Base-by-base conservation (phyloP, 2,113 vertebrate species). In the Spermophilus dauricus region DNA sequence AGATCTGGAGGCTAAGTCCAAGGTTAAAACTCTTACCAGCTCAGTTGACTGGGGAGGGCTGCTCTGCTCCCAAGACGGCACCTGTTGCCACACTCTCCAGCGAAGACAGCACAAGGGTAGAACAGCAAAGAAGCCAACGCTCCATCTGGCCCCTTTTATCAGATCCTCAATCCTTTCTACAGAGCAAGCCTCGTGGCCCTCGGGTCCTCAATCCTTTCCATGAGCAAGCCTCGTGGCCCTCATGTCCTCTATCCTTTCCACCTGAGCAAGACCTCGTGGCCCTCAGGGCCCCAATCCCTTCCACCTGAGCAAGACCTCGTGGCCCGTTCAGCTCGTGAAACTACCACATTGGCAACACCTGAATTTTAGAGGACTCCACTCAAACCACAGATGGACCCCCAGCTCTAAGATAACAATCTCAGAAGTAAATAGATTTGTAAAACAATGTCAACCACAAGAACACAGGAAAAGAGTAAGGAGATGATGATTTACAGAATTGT, bases 81-180 rank as follows among this genome's bases (percentile, higher is more conserved):
- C 32, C 58, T 58, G 8, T 0, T 32, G 24, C 12, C 24, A 24
- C 1, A 11, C 0, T 13, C 0, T 9, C n/a, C n/a, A 13, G 3
- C 56, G 5, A 56, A 20, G n/a, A 7, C 17, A 3, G 3, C 48
- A 1, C 2, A 18, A 7, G 6, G 65, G 30, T 16, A 7, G 39
- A 51, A 70, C 8, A 14, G n/a, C 48, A 70, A 20, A 11, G 12
- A 69, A 10, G 48, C 28, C 0, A 53, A 1, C 0, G 34, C 45
- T 2, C 3, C 30, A 10, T 8, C 45, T 16, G 73, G 53, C 45
- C n/a, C 65, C 28, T 82, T 26, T 73, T 45, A 22, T 53, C 51
- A 30, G 8, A 70, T 1, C 30, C 82, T 61, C 24, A 39, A 22
- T 14, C 42, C 42, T 45, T 45, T 45, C 42, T 1, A 45, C 39